Evolutionary conservation across 37 sponge, comb jelly and placozoan genomes (phyloP).

Genomic region (Agelas oroides): DNA sequence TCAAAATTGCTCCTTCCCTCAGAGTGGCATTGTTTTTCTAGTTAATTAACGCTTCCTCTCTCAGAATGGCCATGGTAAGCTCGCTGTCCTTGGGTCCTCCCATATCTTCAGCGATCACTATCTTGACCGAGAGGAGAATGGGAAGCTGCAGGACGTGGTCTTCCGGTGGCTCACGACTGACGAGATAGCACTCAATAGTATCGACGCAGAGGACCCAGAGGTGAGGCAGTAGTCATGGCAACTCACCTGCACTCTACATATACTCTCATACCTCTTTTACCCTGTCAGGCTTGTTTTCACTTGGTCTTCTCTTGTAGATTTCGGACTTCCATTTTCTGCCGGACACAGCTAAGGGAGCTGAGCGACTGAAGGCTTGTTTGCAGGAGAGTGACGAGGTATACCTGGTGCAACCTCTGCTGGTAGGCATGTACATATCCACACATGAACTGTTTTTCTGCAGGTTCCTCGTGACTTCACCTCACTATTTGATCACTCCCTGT

Average conservation of each 20-base stretch:
- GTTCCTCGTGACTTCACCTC: slow-evolving; percentile 92
- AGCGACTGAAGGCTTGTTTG: slow-evolving; percentile 81
- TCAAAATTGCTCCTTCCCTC: too few species aligned
- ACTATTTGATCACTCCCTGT: slow-evolving; percentile 85
- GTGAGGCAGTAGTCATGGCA: slow-evolving; percentile 56
- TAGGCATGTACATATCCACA: too few species aligned
- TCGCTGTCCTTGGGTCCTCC: slow-evolving; percentile 96
- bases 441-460: not conserved
- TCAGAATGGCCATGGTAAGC: slow-evolving; percentile 67
- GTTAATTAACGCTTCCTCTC: too few species aligned
- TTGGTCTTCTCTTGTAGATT: slow-evolving; percentile 43
- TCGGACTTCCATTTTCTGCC: slow-evolving; percentile 97
- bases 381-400: slow-evolving; percentile 94
- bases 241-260: too few species aligned
- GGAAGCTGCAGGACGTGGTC: slow-evolving; percentile 84
- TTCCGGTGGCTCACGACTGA: slow-evolving; percentile 86
- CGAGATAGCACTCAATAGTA: slow-evolving; percentile 86
- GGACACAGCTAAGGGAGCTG: slow-evolving; percentile 82
- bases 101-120: slow-evolving; percentile 92
- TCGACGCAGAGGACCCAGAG: slow-evolving; percentile 98
- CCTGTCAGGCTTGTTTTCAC: not conserved
- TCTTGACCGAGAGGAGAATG: slow-evolving; percentile 95
- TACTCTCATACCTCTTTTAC: not conserved
- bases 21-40: too few species aligned
- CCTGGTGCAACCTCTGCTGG: too few species aligned